Base-by-base conservation (phyloP, 2,888 invertebrate genomes). In the Eudasyphora cyanicolor region DNA sequence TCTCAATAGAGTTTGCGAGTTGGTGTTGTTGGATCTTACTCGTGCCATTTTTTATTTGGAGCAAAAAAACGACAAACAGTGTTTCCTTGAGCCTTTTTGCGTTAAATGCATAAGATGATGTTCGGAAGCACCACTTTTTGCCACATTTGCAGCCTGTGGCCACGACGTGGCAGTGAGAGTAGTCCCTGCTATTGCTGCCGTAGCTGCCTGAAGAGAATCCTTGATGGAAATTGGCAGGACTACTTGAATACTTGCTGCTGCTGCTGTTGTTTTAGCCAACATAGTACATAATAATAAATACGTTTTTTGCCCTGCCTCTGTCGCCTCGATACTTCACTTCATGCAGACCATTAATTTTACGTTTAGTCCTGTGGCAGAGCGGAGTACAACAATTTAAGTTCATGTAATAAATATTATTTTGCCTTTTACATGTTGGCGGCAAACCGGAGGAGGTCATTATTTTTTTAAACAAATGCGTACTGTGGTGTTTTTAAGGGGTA, bases 321-420 rank as follows among this genome's bases (percentile, higher is more conserved):
- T 45, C 51, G 60, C 76, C 73, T 24, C 76, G 67, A 79, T 84
- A 81, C 76, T 81, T 78, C 78, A 81, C 78, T 84, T 84, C 38
- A 81, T 84, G 73, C 81, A 81, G 81, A 75, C 81, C 81, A 81
- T 81, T 76, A 84, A 84, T 84, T 84, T 81, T 62, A 76, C 45
- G 45, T 71, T 57, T 77, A 35, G 35, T 51, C n/a, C 62, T 62
- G 24, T n/a, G 49, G 21, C 54, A 38, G 38, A 67, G 24, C 38
- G 73, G 76, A 42, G 51, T 69, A 42, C 73, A 60, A 51, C 35
- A 78, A 67, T 14, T 45, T 2, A 67, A 84, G 32, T 67, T 76
- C 17, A 45, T 42, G n/a, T n/a, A 60, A 84, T 80, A 80, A 83
- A 80, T 83, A 75, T 80, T 75, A 67, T 21, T 73, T n/a, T 17